Base-by-base conservation (phyloP, 2,888 invertebrate genomes). In the Leptopterna dolabrata region DNA sequence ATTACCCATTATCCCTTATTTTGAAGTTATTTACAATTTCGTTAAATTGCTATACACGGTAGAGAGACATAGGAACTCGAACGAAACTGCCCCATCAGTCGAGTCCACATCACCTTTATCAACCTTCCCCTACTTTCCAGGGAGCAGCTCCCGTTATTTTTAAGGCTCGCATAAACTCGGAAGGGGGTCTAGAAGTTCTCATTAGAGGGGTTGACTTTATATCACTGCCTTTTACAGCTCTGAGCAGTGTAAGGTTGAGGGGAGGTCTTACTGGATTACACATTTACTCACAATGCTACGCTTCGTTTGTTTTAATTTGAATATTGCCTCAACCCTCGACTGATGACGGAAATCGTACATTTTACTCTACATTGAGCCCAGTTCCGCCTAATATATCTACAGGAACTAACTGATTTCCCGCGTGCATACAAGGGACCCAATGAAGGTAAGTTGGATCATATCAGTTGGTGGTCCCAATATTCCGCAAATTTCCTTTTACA, bases 251-350 rank as follows among this genome's bases (percentile, higher is more conserved):
- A 63, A 63, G 36, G 36, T 2, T 36, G 36, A 4, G 36, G 36
- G 36, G 36, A 7, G 7, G 36, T 63, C 63, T 63, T 27, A 63
- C 63, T 63, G 63, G 63, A 63, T 63, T 63, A 63, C 63, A 63
- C 63, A 63, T 63, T 63, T 63, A 63, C 63, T 24, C 63, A 27
- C 63, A 24, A 63, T 24, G 24, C 19, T 63, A 63, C 78, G 78
- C 78, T 43, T 78, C 78, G 78, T 78, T 78, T 78, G 78, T 78
- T 78, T 78, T 78, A 43, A 78, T 78, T 45, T 78, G 78, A 78
- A 78, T 78, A 78, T 78, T 27, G 43, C 78, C 45, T 45, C 27
- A 45, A 78, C 78, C 78, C 78, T 78, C 14, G 19, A 24, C 45
- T 78, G 78, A 78, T 78, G 78, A 78, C 24, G 78, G 78, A 27